phyloP scores from a whole-genome alignment of 2,113 vertebrate genomes.

The Microtus ochrogaster region DNA sequence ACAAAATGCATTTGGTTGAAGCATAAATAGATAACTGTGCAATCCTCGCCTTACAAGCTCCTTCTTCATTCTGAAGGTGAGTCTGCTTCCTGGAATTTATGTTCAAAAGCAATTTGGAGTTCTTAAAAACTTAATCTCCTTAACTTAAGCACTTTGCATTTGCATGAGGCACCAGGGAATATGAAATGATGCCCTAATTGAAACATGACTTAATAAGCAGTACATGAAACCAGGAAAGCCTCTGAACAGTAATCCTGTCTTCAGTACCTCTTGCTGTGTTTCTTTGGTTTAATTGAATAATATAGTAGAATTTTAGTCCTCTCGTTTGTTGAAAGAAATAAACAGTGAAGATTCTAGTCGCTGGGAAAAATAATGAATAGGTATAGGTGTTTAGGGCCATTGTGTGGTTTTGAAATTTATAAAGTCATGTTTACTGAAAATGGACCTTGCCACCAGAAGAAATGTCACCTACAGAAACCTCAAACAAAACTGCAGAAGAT shows the following conservation, averaged over 20 bases:
- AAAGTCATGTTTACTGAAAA: constrained; percentile 18
- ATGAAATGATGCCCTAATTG: constrained; percentile 75
- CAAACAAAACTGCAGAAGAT: background rate
- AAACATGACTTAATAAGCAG: constrained; percentile 79
- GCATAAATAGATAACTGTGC: background rate
- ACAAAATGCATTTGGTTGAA: background rate
- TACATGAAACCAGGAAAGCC: constrained; percentile 62
- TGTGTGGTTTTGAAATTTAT: background rate
- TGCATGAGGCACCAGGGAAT: constrained; percentile 75
- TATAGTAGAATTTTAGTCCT: constrained; percentile 55
- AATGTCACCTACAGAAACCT: background rate
- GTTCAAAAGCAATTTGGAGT: constrained; percentile 66
- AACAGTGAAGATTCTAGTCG: constrained; percentile 34
- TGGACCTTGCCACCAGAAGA: background rate
- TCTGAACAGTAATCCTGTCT: constrained; percentile 71
- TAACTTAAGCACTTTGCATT: constrained; percentile 77
- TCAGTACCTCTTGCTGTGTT: constrained; percentile 74
- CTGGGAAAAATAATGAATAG: constrained; percentile 11
- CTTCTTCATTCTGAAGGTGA: constrained; percentile 56
- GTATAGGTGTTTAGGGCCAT: background rate
- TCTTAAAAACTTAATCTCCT: constrained; percentile 76
- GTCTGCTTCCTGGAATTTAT: constrained; percentile 69
- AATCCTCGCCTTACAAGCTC: background rate
- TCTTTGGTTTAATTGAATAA: constrained; percentile 78
- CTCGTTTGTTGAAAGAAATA: constrained; percentile 61